Evolutionary conservation across 2,888 invertebrate species (phyloP), one percentile per base, ranked within the genome.

Genomic region (Netelia virgata): DNA sequence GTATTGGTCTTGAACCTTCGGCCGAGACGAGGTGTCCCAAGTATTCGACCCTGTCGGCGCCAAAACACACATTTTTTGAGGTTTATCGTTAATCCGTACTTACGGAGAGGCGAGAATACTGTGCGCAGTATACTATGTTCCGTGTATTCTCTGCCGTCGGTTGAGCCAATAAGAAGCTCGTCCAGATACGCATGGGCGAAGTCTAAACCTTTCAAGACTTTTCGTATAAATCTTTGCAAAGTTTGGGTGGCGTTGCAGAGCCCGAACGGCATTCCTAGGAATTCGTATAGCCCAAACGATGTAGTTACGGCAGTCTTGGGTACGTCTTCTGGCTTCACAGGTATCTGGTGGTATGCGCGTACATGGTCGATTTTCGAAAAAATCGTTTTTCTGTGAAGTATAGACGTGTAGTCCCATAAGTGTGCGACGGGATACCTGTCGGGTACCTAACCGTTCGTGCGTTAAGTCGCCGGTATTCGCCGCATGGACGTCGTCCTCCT

Each of bases 401-500:
- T 89, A 72, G 90, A 90, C 3, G 0, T 86, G 23, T 23, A 23
- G 23, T 23, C 23, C 2, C 1, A 23, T 23, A 23, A 1, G 23
- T 23, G 23, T 23, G 88, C 1, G 85, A 76, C 1, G 74, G 3
- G 90, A 90, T 14, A 92, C 88, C 47, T 23, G 23, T 55, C 55
- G 3, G 75, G 57, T 10, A n/a, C n/a, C n/a, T n/a, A n/a, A 66
- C 6, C 53, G 43, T 57, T 41, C 55, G 36, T 16, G 63, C 50
- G 23, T 74, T 74, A 10, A 74, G 50, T 9, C 50, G 14, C 10
- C 74, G 50, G 63, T 74, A 74, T 23, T 74, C 74, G 3, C 74
- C 90, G 70, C 92, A 92, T 0, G 91, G 90, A 20, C 92, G 66
- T 90, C 91, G 92, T 20, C 83, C 82, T 14, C 70, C 23, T 2